A percentile compares a stretch with the other conserved stretches of the same genome.
These are phyloP conservation scores for Scomber japonicus DNA, from an alignment of 2,113 vertebrate genomes.

Conservation along the genomic window DNA sequence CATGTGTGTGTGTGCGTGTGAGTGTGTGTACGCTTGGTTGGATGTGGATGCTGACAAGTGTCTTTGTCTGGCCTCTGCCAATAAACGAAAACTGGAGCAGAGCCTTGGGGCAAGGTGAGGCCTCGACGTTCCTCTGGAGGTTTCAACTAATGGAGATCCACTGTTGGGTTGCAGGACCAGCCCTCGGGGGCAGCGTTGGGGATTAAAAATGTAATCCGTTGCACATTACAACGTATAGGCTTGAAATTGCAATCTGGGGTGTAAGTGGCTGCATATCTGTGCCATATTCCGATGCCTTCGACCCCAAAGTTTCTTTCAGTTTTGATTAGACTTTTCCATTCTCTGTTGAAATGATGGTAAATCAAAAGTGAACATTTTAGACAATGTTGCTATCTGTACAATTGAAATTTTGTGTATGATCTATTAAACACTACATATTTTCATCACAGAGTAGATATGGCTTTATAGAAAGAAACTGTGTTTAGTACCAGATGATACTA, in stretches of 20 bases:
- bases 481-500: not conserved
- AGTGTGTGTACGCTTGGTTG: slow-evolving; percentile 25
- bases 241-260: slow-evolving; percentile 45
- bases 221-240: slow-evolving; percentile 42
- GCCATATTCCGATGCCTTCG: not conserved
- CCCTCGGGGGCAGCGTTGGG: slow-evolving; percentile 49
- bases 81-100: slow-evolving; percentile 72
- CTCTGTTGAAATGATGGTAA: not conserved
- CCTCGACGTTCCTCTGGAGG: slow-evolving; percentile 61
- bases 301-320: not conserved
- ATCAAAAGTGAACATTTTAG: not conserved
- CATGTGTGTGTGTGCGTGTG: not conserved
- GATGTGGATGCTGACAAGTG: slow-evolving; percentile 71
- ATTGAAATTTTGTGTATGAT: not conserved
- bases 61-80: slow-evolving; percentile 72
- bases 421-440: not conserved
- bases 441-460: not conserved
- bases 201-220: slow-evolving; percentile 74
- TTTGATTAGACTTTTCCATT: not conserved
- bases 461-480: not conserved
- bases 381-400: not conserved
- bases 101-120: slow-evolving; percentile 77
- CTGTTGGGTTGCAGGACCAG: slow-evolving; percentile 57
- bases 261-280: slow-evolving; percentile 3
- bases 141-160: slow-evolving; percentile 75